A percentile compares a stretch with the other conserved stretches of the same genome.
phyloP scores from a whole-genome alignment of 2,888 invertebrate genomes.

The Hesperia comma region DNA sequence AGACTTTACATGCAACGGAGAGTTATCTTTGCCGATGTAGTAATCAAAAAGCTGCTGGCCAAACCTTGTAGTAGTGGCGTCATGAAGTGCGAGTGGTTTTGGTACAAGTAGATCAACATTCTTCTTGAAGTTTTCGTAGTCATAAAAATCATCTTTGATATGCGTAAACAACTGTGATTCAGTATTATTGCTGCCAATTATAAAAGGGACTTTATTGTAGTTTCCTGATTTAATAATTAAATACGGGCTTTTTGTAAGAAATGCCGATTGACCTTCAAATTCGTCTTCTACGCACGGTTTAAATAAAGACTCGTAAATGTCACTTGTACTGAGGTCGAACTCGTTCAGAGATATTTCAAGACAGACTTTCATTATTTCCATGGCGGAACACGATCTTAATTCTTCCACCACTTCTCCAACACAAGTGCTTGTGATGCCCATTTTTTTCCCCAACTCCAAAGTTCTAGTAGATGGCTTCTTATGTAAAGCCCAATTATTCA shows the following conservation, averaged over 20 bases:
- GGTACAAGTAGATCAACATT: constrained; percentile 65
- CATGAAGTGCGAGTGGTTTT: constrained; percentile 58
- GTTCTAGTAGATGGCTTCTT: constrained; percentile 65
- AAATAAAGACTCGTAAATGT: constrained; percentile 62
- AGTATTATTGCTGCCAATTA: constrained; percentile 72
- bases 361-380: constrained; percentile 60
- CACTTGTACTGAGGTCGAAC: constrained; percentile 43
- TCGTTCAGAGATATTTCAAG: constrained; percentile 32
- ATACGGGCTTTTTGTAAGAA: constrained; percentile 68
- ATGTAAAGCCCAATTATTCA: constrained; percentile 69
- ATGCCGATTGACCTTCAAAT: constrained; percentile 72
- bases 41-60: constrained; percentile 72
- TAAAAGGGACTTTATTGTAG: constrained; percentile 73
- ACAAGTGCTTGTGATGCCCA: constrained; percentile 58
- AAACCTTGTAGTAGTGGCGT: constrained; percentile 56
- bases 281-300: constrained; percentile 75
- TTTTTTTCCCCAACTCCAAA: constrained; percentile 59
- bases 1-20: constrained; percentile 45
- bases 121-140: constrained; percentile 65
- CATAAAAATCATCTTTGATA: constrained; percentile 57
- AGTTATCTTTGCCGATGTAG: constrained; percentile 48
- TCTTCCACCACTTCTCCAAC: constrained; percentile 66
- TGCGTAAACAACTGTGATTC: constrained; percentile 64
- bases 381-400: constrained; percentile 55
- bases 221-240: constrained; percentile 70